A percentile compares a stretch with the other conserved stretches of the same genome.
These are phyloP conservation scores for Charina bottae DNA, from an alignment of 2,113 vertebrate species.

Conservation along the genomic window DNA sequence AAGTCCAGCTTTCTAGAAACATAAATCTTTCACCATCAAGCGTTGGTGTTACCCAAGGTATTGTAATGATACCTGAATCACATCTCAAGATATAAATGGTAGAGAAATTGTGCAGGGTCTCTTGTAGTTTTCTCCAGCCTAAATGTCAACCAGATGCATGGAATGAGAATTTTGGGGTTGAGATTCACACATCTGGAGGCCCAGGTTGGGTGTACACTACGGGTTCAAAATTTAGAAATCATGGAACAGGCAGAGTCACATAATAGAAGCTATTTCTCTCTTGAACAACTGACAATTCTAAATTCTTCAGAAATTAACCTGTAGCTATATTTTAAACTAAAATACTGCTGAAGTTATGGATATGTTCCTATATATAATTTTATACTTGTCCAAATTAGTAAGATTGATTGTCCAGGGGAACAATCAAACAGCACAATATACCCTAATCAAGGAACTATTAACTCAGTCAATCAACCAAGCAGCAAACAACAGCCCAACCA, in stretches of 20 bases:
- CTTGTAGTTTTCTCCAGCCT: too few species aligned
- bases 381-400: neutral
- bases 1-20: neutral
- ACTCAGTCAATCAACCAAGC: too few species aligned
- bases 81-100: neutral
- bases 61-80: neutral
- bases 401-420: too few species aligned
- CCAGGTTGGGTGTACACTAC: neutral
- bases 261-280: neutral
- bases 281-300: neutral
- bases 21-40: neutral
- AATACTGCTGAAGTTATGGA: neutral
- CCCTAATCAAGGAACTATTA: too few species aligned
- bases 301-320: neutral
- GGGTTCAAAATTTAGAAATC: neutral
- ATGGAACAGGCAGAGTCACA: neutral
- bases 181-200: neutral
- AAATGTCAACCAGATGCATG: too few species aligned
- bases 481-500: too few species aligned
- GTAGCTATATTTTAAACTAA: neutral
- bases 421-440: too few species aligned
- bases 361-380: neutral
- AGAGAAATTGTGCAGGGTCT: neutral
- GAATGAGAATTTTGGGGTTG: neutral
- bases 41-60: neutral